Base-by-base conservation (phyloP, 1,140 invertebrate species). In the Nomia melanderi region DNA sequence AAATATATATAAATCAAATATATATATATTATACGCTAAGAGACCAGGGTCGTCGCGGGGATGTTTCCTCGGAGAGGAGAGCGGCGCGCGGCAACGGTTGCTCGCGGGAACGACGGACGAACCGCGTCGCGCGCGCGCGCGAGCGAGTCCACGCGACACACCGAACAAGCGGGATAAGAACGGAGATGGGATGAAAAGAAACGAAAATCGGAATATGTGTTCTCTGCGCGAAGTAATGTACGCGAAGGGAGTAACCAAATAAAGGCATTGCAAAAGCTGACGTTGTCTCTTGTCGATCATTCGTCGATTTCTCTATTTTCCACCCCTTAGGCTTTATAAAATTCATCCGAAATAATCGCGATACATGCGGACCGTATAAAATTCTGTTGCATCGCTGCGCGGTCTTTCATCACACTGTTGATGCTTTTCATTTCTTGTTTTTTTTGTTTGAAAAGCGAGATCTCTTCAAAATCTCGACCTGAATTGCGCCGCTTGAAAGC, bases 231-330 rank as follows among this genome's bases (percentile, higher is more conserved):
- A 83, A 87, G 64, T 81, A 79, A 84, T 90, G 88, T 90, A 90
- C 71, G 82, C 78, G 83, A 83, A 77, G 82, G 65, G 82, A 84
- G 86, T 84, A 84, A 84, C 66, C 78, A 84, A 90, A 88, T 90
- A 90, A 90, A 90, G 85, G 88, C 88, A 88, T 87, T 89, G 85
- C 81, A 89, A 85, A 88, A 79, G 85, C 70, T 63, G 67, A 82
- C 67, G 73, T 3, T 20, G 17, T 8, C 7, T 33, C 11, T 67
- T 17, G 44, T 56, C 67, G 56, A 29, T 7, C 6, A n/a, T 25
- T 23, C 11, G n/a, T 27, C 1, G 1, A n/a, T 36, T 17, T 25
- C 8, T 23, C n/a, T 66, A 2, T 2, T 31, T 54, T n/a, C 5
- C 25, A 44, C 41, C 12, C 41, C 20, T 17, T 5, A 44, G 14